Percentiles rank a stretch among this genome's conserved stretches.
Evolutionary conservation across 2,797 vertebrate genomes (phyloP).

Genomic region (Bryconaethiops microstoma): DNA sequence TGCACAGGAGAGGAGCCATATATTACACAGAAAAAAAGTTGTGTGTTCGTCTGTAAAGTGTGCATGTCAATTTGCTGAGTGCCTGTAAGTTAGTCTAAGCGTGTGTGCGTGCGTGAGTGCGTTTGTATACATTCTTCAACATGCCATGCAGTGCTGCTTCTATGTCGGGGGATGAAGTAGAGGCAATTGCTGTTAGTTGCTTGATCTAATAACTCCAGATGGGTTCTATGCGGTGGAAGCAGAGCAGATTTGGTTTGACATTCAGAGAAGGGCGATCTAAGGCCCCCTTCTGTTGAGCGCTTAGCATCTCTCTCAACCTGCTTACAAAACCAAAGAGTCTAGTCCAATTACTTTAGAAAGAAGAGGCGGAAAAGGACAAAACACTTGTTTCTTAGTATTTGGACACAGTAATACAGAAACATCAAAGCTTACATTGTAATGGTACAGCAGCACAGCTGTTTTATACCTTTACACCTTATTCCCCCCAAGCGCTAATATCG

Average conservation of each 20-base stretch:
- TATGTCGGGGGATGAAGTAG: slow-evolving; percentile 2
- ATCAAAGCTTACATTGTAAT: neutral
- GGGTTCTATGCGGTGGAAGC: slow-evolving; percentile 34
- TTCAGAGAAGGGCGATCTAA: slow-evolving; percentile 24
- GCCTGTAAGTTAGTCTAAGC: slow-evolving; percentile 24
- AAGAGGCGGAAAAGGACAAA: neutral
- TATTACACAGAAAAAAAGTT: slow-evolving; percentile 29
- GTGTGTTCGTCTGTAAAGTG: slow-evolving; percentile 17
- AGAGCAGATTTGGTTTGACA: slow-evolving; percentile 41
- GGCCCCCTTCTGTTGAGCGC: slow-evolving; percentile 39
- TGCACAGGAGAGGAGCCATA: slow-evolving; percentile 59
- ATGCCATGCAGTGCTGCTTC: slow-evolving; percentile 20
- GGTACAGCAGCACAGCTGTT: neutral
- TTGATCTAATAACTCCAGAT: slow-evolving; percentile 50
- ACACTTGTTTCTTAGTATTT: slow-evolving; percentile 18
- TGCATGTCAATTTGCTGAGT: slow-evolving; percentile 26
- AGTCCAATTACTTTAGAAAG: slow-evolving; percentile 38
- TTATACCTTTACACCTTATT: neutral
- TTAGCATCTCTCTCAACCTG: slow-evolving; percentile 41
- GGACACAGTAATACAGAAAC: neutral
- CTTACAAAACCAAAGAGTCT: slow-evolving; percentile 49
- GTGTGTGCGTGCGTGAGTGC: neutral
- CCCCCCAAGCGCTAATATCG: neutral
- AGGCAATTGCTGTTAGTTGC: slow-evolving; percentile 32
- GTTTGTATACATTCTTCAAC: slow-evolving; percentile 18